Conservation (phyloP, 2,113 vertebrate species). For the Talpa occidentalis region DNA sequence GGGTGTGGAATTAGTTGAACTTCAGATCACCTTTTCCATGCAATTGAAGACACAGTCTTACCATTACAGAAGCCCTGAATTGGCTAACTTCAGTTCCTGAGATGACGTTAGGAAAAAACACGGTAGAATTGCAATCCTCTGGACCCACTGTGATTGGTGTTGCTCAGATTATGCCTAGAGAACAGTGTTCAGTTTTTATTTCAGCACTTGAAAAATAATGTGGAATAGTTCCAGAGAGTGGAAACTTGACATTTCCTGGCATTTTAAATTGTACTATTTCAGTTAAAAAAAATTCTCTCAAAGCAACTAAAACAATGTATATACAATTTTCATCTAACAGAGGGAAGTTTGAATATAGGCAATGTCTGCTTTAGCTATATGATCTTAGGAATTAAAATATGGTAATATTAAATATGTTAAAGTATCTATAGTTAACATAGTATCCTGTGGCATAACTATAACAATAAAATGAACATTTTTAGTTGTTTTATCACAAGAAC, state of each 20-base stretch:
- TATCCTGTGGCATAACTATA: background rate
- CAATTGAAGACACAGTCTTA: background rate
- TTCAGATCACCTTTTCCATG: background rate
- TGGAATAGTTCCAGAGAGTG: slow-evolving; percentile 11
- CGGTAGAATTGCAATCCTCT: background rate
- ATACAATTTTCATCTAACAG: slow-evolving; percentile 16
- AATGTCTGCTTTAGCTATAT: background rate
- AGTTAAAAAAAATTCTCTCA: background rate
- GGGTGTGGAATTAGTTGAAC: background rate
- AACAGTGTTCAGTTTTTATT: slow-evolving; percentile 36
- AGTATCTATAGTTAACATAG: background rate
- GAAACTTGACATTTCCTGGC: slow-evolving; percentile 47
- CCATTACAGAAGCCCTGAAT: background rate
- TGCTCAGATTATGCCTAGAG: slow-evolving; percentile 40
- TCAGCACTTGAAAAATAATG: slow-evolving; percentile 49
- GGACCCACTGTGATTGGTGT: background rate
- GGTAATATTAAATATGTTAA: background rate
- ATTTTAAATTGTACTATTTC: slow-evolving; percentile 54
- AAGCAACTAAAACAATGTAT: slow-evolving; percentile 1
- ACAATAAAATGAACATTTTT: background rate
- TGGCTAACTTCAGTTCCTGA: background rate
- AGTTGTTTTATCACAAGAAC: background rate
- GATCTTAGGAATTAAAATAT: background rate
- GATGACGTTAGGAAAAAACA: background rate
- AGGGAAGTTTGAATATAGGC: slow-evolving; percentile 3